phyloP scores from a whole-genome alignment of 2,888 invertebrate genomes.

The Thera obeliscata region DNA sequence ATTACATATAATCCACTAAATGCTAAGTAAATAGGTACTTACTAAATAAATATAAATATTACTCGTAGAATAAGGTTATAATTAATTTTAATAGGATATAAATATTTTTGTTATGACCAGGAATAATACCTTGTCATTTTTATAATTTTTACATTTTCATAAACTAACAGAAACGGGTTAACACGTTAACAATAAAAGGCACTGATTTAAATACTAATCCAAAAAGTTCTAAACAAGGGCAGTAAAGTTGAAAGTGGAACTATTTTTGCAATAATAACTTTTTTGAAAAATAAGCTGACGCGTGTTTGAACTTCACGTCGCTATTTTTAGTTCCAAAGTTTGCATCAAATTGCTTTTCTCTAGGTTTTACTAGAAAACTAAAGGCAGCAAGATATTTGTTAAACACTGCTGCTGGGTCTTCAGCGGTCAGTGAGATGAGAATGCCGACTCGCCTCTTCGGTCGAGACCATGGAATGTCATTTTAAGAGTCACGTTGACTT shows the following conservation, averaged over 20 bases:
- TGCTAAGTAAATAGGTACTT: constrained; percentile 25
- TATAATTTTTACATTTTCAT: constrained; percentile 15
- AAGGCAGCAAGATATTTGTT: constrained; percentile 2
- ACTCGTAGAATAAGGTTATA: constrained; percentile 29
- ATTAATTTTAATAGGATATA: constrained; percentile 27
- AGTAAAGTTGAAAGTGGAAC: constrained; percentile 22
- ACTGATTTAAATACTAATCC: constrained; percentile 67
- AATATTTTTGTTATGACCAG: constrained; percentile 32
- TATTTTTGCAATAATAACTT: no score
- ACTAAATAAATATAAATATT: constrained; percentile 6
- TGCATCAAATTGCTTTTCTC: constrained; percentile 8
- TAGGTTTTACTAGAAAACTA: constrained; percentile 5
- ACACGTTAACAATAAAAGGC: constrained; percentile 65
- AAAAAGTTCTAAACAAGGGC: constrained; percentile 49
- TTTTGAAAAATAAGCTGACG: no score
- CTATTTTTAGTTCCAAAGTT: background rate
- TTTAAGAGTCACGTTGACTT: background rate
- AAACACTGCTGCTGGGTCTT: background rate
- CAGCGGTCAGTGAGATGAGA: background rate
- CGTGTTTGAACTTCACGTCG: background rate
- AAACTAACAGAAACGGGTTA: constrained; percentile 34
- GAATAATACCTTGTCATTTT: constrained; percentile 35
- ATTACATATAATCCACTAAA: background rate
- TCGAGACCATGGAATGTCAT: background rate
- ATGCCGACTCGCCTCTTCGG: background rate